Conservation (phyloP, 2,113 vertebrate species). For the Scomber japonicus region DNA sequence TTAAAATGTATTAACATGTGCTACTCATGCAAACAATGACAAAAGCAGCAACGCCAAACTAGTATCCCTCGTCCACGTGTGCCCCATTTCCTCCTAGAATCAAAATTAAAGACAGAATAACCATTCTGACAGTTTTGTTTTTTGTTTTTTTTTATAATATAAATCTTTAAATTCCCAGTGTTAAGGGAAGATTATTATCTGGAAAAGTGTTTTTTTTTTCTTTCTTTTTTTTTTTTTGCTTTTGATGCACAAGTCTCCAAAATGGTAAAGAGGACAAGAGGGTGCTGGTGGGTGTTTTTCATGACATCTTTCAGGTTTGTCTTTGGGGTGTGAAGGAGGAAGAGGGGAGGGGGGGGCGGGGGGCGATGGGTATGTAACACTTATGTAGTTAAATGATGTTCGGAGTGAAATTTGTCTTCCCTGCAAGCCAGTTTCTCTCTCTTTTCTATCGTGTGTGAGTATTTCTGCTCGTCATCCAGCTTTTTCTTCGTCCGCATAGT, state of each 20-base stretch:
- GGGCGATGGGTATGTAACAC: conserved; percentile 38
- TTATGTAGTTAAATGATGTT: conserved; percentile 33
- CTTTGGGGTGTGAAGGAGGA: conserved; percentile 50
- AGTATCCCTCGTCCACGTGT: conserved; percentile 43
- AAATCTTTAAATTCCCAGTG: conserved; percentile 66
- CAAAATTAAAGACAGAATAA: conserved; percentile 66
- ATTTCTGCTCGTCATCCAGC: not conserved
- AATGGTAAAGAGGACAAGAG: conserved; percentile 52
- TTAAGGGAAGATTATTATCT: conserved; percentile 58
- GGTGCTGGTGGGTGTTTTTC: conserved; percentile 80
- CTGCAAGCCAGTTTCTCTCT: conserved; percentile 66
- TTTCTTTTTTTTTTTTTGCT: conserved; percentile 38
- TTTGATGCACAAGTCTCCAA: conserved; percentile 71
- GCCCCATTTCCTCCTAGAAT: conserved; percentile 53
- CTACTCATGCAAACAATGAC: conserved; percentile 74
- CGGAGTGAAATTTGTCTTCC: conserved; percentile 14
- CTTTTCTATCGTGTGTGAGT: conserved; percentile 2
- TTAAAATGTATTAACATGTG: conserved; percentile 72
- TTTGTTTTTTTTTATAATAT: conserved; percentile 37
- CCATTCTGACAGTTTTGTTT: conserved; percentile 28
- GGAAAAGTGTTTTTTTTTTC: conserved; percentile 33
- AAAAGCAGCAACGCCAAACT: conserved; percentile 72
- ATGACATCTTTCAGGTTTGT: conserved; percentile 77
- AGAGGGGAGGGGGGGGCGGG: conserved; percentile 27
- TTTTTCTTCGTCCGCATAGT: not conserved